A percentile compares a stretch with the other conserved stretches of the same genome.
These are phyloP conservation scores for Alauda arvensis DNA, from an alignment of 2,797 vertebrate genomes.

Conservation along the genomic window DNA sequence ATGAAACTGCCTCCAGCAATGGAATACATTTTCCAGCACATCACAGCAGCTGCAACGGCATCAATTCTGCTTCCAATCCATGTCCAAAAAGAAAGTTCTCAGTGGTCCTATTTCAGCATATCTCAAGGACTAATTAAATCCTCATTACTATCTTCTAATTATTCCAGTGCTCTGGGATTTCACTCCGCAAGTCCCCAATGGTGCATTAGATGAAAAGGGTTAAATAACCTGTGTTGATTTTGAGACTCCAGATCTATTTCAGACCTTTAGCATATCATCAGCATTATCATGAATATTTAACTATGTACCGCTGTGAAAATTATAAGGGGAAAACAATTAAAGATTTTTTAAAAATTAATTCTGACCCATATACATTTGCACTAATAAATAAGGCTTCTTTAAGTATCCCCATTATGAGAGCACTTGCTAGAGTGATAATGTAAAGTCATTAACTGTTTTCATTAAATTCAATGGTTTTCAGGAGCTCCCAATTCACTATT, in stretches of 20 bases:
- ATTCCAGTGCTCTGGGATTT: slow-evolving; percentile 71
- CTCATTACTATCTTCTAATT: slow-evolving; percentile 77
- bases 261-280: slow-evolving; percentile 72
- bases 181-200: slow-evolving; percentile 62
- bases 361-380: slow-evolving; percentile 76
- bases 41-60: slow-evolving; percentile 50
- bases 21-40: slow-evolving; percentile 60
- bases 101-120: slow-evolving; percentile 67
- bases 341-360: slow-evolving; percentile 77
- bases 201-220: slow-evolving; percentile 74
- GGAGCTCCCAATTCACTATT: slow-evolving; percentile 64
- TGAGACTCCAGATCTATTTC: slow-evolving; percentile 67
- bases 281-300: slow-evolving; percentile 77
- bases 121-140: slow-evolving; percentile 80
- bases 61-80: slow-evolving; percentile 46
- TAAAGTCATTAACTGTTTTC: slow-evolving; percentile 69
- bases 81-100: slow-evolving; percentile 68
- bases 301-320: slow-evolving; percentile 74
- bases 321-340: slow-evolving; percentile 77
- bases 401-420: slow-evolving; percentile 68
- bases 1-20: slow-evolving; percentile 62
- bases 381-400: slow-evolving; percentile 77
- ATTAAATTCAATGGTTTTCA: slow-evolving; percentile 64
- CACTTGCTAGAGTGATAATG: slow-evolving; percentile 55
- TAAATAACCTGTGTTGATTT: slow-evolving; percentile 73